Evolutionary conservation across 1,140 invertebrate species (phyloP).

Genomic region (Thrips palmi): DNA sequence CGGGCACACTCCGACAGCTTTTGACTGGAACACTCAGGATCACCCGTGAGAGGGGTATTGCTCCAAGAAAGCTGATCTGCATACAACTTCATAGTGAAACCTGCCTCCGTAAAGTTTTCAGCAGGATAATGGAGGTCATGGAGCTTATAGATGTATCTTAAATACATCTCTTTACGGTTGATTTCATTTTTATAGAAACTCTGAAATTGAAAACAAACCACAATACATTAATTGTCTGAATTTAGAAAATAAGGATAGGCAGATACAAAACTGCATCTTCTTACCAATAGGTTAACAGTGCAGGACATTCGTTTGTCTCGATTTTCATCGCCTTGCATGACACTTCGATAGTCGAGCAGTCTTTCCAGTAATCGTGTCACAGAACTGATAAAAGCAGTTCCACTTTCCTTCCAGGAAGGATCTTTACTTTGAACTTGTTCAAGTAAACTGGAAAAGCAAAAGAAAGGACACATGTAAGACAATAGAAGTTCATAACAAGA

Average conservation of each 20-base stretch:
- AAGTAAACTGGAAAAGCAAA: constrained; percentile 41
- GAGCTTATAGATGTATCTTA: constrained; percentile 91
- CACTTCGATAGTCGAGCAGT: constrained; percentile 78
- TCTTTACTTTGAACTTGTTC: constrained; percentile 70
- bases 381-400: constrained; percentile 77
- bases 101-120: constrained; percentile 92
- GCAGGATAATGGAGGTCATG: constrained; percentile 84
- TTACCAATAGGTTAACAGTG: constrained; percentile 83
- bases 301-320: constrained; percentile 90
- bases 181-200: constrained; percentile 96
- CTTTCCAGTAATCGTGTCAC: constrained; percentile 75
- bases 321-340: constrained; percentile 82
- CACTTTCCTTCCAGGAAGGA: constrained; percentile 76
- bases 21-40: constrained; percentile 34
- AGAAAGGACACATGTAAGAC: constrained; percentile 1
- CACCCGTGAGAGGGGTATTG: constrained; percentile 35
- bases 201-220: constrained; percentile 31
- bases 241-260: too few species aligned
- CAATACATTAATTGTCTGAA: constrained; percentile 6
- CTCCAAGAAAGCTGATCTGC: constrained; percentile 81
- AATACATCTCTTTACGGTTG: constrained; percentile 88
- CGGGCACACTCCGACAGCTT: constrained; percentile 71
- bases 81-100: constrained; percentile 85
- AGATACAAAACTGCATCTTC: constrained; percentile 9
- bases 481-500: constrained; percentile 8